phyloP scores from a whole-genome alignment of 2,888 invertebrate genomes.

The Ellobium chinense region DNA sequence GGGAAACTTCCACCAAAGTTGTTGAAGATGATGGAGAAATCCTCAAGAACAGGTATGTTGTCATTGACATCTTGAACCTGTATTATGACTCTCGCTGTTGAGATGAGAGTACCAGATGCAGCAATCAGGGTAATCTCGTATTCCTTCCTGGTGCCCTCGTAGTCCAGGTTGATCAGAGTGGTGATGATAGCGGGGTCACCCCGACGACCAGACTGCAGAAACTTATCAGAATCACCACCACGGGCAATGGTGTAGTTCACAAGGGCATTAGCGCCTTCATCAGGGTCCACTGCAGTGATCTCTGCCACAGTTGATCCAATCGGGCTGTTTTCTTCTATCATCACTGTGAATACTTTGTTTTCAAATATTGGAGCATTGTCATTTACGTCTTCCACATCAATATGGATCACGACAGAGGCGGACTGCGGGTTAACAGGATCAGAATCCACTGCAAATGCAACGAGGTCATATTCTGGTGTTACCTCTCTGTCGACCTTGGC shows the following conservation, averaged over 20 bases:
- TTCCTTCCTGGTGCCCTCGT: slow-evolving; percentile 94
- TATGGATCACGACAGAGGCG: slow-evolving; percentile 86
- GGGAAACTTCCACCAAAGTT: slow-evolving; percentile 97
- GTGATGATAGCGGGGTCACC: slow-evolving; percentile 90
- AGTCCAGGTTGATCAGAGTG: slow-evolving; percentile 95
- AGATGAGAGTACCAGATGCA: slow-evolving; percentile 92
- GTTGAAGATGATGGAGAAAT: slow-evolving; percentile 96
- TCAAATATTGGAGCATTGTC: slow-evolving; percentile 95
- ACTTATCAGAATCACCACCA: slow-evolving; percentile 90
- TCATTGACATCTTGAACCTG: slow-evolving; percentile 95
- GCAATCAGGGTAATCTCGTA: slow-evolving; percentile 94
- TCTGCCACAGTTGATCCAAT: slow-evolving; percentile 94
- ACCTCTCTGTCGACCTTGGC: slow-evolving; percentile 95
- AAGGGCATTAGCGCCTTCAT: slow-evolving; percentile 94
- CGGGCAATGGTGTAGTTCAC: slow-evolving; percentile 96
- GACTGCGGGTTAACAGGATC: slow-evolving; percentile 83
- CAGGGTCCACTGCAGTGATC: slow-evolving; percentile 94
- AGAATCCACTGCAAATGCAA: slow-evolving; percentile 92
- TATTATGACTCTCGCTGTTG: slow-evolving; percentile 90
- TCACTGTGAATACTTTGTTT: slow-evolving; percentile 91
- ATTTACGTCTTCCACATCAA: slow-evolving; percentile 96
- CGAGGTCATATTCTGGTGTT: slow-evolving; percentile 89
- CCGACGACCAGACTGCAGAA: slow-evolving; percentile 83
- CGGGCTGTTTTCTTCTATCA: slow-evolving; percentile 97
- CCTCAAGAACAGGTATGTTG: slow-evolving; percentile 93